Evolutionary conservation across 1,140 invertebrate genomes (phyloP).

Genomic region (Trichonephila inaurata): DNA sequence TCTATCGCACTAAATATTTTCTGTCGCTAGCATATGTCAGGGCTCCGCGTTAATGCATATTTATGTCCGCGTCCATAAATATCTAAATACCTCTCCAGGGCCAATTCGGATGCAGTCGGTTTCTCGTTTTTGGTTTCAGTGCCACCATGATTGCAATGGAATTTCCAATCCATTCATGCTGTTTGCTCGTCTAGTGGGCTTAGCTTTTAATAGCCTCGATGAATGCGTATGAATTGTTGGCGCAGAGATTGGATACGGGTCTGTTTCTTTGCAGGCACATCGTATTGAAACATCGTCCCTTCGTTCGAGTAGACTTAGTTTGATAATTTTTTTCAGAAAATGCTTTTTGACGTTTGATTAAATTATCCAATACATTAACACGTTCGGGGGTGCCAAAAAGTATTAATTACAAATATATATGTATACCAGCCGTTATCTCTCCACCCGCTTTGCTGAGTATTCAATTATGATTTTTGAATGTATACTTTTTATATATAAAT

Average conservation of each 20-base stretch:
- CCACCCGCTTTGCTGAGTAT: too few relatives aligned
- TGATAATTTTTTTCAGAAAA: too few relatives aligned
- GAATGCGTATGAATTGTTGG: not conserved
- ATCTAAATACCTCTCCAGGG: not conserved
- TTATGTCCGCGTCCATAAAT: constrained; percentile 6
- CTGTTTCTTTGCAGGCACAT: not conserved
- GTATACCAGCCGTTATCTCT: too few relatives aligned
- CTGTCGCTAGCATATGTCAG: not conserved
- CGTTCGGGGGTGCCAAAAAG: too few relatives aligned
- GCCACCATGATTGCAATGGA: too few relatives aligned
- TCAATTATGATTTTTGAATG: too few relatives aligned
- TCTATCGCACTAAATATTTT: constrained; percentile 14
- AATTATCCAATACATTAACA: too few relatives aligned
- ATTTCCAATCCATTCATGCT: not conserved
- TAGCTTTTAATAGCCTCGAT: not conserved
- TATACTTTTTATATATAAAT: too few relatives aligned
- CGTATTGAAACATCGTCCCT: not conserved
- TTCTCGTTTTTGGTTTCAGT: not conserved
- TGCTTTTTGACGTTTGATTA: too few relatives aligned
- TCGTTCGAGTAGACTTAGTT: too few relatives aligned
- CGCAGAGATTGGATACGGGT: not conserved
- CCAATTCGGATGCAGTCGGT: not conserved
- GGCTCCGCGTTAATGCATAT: constrained; percentile 1
- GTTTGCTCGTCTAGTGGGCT: not conserved
- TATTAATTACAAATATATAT: too few relatives aligned